Evolutionary conservation across 2,888 invertebrate species (phyloP).

Genomic region (Xanthia togata): DNA sequence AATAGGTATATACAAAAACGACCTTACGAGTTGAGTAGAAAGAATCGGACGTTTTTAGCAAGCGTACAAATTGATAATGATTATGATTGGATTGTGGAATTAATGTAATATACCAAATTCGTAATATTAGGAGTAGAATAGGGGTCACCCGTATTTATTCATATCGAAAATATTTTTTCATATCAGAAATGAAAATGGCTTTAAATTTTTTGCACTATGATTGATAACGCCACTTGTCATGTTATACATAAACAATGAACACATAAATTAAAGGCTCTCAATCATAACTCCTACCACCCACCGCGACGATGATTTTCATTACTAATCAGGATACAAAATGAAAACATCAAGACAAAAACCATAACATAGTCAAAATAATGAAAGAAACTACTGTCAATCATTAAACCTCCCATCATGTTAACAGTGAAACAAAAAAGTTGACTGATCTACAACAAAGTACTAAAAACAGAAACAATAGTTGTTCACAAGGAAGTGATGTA

Average conservation of each 20-base stretch:
- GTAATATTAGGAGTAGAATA: background rate
- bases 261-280: slow-evolving; percentile 12
- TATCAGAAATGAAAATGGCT: background rate
- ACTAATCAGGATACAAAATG: slow-evolving; percentile 33
- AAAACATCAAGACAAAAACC: slow-evolving; percentile 30
- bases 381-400: slow-evolving; percentile 48
- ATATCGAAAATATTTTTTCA: no score
- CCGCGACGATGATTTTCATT: slow-evolving; percentile 21
- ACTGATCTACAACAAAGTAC: slow-evolving; percentile 54
- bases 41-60: slow-evolving; percentile 49
- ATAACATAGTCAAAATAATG: slow-evolving; percentile 42
- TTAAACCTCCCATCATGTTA: slow-evolving; percentile 38
- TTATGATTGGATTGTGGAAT: slow-evolving; percentile 13
- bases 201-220: background rate
- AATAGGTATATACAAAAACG: slow-evolving; percentile 57
- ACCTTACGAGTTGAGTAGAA: slow-evolving; percentile 56
- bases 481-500: slow-evolving; percentile 64
- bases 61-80: slow-evolving; percentile 45
- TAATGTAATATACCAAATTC: background rate
- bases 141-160: background rate
- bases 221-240: background rate
- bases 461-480: slow-evolving; percentile 54
- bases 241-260: slow-evolving; percentile 1
- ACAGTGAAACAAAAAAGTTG: slow-evolving; percentile 55
- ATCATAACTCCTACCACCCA: slow-evolving; percentile 23